Conservation (phyloP, 2,888 invertebrate species). For the Nemapogon koenigi region DNA sequence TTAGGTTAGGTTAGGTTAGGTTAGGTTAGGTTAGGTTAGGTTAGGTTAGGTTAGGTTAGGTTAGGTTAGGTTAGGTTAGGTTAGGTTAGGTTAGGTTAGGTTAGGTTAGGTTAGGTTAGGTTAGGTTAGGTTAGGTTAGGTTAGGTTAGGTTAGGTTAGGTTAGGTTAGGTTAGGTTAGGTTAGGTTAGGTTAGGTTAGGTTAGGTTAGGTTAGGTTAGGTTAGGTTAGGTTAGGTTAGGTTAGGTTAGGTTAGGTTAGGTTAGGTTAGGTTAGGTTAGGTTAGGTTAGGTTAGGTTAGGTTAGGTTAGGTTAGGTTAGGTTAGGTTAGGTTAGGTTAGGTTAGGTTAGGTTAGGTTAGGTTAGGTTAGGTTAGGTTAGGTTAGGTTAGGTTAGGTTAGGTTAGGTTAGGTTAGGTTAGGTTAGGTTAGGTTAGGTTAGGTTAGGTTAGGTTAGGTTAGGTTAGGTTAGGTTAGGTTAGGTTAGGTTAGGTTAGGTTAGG, state of each 20-base stretch:
- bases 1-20: slow-evolving; percentile 5
- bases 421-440: slow-evolving; percentile 13
- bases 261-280: slow-evolving; percentile 5
- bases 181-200: slow-evolving; percentile 5
- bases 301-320: slow-evolving; percentile 5
- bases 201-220: slow-evolving; percentile 5
- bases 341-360: slow-evolving; percentile 5
- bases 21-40: slow-evolving; percentile 5
- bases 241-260: slow-evolving; percentile 5
- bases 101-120: slow-evolving; percentile 5
- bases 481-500: slow-evolving; percentile 5
- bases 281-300: slow-evolving; percentile 5
- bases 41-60: slow-evolving; percentile 5
- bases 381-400: slow-evolving; percentile 16
- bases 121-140: slow-evolving; percentile 5
- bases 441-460: slow-evolving; percentile 5
- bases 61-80: slow-evolving; percentile 5
- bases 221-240: slow-evolving; percentile 5
- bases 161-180: slow-evolving; percentile 5
- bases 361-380: slow-evolving; percentile 11
- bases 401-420: slow-evolving; percentile 16
- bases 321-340: slow-evolving; percentile 5
- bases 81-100: slow-evolving; percentile 5
- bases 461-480: slow-evolving; percentile 5
- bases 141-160: slow-evolving; percentile 5